Conservation (phyloP, 2,888 invertebrate genomes). For the Aethes cnicana region DNA sequence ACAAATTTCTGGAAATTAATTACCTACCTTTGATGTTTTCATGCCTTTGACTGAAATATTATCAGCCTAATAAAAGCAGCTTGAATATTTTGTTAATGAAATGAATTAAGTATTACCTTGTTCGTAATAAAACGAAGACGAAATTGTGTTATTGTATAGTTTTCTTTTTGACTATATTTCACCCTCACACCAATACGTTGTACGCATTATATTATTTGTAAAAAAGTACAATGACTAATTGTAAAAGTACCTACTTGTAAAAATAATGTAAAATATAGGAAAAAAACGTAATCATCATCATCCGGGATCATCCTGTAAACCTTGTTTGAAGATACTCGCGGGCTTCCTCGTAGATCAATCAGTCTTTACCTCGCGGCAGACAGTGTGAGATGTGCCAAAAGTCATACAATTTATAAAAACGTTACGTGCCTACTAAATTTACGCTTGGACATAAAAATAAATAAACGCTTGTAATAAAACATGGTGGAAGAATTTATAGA, state of each 20-base stretch:
- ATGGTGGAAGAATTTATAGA: constrained; percentile 22
- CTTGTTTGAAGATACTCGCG: constrained; percentile 38
- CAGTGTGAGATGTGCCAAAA: constrained; percentile 38
- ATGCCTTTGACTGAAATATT: background rate
- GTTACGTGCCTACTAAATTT: no score
- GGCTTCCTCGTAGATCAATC: constrained; percentile 43
- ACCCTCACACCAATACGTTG: no score
- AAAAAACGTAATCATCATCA: no score
- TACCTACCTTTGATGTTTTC: background rate
- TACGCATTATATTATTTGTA: no score
- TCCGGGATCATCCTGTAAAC: constrained; percentile 44
- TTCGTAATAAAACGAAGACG: constrained; percentile 9
- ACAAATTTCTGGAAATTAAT: constrained; percentile 11
- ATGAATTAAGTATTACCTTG: background rate
- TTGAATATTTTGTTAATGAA: background rate
- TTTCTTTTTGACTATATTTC: no score
- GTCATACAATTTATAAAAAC: background rate
- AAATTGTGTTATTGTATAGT: no score
- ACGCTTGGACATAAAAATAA: no score
- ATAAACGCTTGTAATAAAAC: no score
- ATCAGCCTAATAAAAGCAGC: background rate
- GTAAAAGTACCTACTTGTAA: no score
- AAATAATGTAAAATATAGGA: no score
- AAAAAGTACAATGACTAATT: no score
- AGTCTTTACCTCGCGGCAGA: constrained; percentile 47